phyloP scores from a whole-genome alignment of 2,113 vertebrate genomes.

The Atlantisia rogersi region DNA sequence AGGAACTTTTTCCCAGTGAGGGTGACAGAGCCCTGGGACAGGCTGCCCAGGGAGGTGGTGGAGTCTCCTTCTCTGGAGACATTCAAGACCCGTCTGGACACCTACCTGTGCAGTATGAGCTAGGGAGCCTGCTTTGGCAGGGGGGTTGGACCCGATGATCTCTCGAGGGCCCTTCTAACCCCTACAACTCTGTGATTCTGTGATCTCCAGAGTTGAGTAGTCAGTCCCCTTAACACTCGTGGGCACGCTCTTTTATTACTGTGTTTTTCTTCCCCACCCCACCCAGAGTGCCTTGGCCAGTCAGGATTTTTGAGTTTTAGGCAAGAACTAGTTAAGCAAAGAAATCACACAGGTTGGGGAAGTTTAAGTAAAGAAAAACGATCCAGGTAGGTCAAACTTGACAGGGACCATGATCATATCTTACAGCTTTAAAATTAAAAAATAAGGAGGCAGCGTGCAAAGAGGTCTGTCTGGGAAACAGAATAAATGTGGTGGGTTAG shows the following conservation, averaged over 20 bases:
- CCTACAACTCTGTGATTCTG: too few relatives aligned
- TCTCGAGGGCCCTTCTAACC: too few relatives aligned
- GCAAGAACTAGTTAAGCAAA: slow-evolving; percentile 55
- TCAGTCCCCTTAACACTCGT: background rate
- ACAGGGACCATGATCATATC: slow-evolving; percentile 22
- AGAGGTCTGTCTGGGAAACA: slow-evolving; percentile 55
- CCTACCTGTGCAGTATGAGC: too few relatives aligned
- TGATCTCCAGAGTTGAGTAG: background rate
- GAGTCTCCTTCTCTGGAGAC: too few relatives aligned
- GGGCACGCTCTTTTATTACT: background rate
- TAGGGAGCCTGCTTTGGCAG: too few relatives aligned
- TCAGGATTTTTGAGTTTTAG: background rate
- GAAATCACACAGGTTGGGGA: background rate
- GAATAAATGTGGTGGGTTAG: slow-evolving; percentile 68
- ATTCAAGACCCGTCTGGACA: too few relatives aligned
- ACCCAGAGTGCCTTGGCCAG: background rate
- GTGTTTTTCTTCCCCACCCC: rapidly evolving
- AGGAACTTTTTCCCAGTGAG: too few relatives aligned
- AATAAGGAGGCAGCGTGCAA: slow-evolving; percentile 49
- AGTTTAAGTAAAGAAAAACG: slow-evolving; percentile 40
- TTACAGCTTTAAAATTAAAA: slow-evolving; percentile 70
- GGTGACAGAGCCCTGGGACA: too few relatives aligned
- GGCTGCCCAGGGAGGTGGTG: too few relatives aligned
- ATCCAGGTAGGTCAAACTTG: slow-evolving; percentile 62
- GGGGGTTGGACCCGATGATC: too few relatives aligned